A percentile compares a stretch with the other conserved stretches of the same genome.
These are phyloP conservation scores for Macrosiphum euphorbiae DNA, from an alignment of 2,888 invertebrate genomes.

Conservation along the genomic window DNA sequence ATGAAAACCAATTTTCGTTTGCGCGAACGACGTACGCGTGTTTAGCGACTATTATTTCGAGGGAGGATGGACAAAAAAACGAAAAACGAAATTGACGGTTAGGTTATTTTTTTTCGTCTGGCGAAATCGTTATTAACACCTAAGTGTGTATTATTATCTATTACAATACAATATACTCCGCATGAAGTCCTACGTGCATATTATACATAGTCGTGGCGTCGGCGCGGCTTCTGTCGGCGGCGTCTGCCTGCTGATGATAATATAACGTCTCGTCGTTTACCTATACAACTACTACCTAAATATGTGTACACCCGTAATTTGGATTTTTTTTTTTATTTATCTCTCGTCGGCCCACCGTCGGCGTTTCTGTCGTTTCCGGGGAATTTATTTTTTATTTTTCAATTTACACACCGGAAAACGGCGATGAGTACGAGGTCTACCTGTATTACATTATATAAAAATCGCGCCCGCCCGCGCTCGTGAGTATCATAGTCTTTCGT, in stretches of 20 bases:
- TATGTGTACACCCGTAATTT: conserved; percentile 44
- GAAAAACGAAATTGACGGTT: conserved; percentile 37
- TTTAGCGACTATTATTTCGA: conserved; percentile 43
- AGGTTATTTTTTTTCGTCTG: conserved; percentile 43
- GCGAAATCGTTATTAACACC: conserved; percentile 56
- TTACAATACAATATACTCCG: background rate
- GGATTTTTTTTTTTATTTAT: background rate
- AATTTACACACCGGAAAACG: conserved; percentile 58
- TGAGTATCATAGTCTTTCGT: background rate
- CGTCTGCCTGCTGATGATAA: background rate
- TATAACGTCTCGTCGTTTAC: conserved; percentile 33
- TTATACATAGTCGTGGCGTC: background rate
- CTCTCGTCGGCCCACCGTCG: conserved; percentile 36
- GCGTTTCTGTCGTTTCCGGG: conserved; percentile 55
- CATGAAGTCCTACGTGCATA: background rate
- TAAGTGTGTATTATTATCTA: background rate
- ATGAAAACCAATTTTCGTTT: background rate
- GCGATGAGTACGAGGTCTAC: background rate
- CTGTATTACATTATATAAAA: background rate
- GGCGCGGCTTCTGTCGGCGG: conserved; percentile 18
- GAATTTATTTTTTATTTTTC: conserved; percentile 34
- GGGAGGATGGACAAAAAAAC: background rate
- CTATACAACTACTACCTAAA: background rate
- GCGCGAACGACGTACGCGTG: conserved; percentile 3
- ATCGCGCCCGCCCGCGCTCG: background rate